Evolutionary conservation across 2,888 invertebrate genomes (phyloP).

Genomic region (Panopea generosa): DNA sequence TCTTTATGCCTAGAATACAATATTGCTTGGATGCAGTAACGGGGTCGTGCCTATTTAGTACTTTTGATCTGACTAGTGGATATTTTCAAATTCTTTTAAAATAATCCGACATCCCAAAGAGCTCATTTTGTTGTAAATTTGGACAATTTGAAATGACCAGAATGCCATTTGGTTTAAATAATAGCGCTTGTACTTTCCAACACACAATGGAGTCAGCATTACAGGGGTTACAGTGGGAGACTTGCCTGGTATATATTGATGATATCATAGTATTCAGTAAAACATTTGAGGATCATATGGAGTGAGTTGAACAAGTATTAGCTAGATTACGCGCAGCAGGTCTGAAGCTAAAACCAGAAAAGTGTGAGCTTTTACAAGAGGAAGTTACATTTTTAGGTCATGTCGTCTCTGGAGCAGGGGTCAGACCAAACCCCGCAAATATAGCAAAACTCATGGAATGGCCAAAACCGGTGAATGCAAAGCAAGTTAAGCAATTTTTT

Average conservation of each 20-base stretch:
- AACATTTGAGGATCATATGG: constrained; percentile 35
- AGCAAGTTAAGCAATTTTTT: constrained; percentile 22
- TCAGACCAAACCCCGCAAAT: constrained; percentile 11
- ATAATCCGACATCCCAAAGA: constrained; percentile 16
- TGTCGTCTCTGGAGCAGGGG: constrained; percentile 14
- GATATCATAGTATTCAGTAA: constrained; percentile 29
- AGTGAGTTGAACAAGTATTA: not conserved
- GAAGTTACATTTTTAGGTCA: constrained; percentile 26
- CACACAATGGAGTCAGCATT: not conserved
- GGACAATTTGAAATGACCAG: constrained; percentile 17
- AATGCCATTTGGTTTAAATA: constrained; percentile 21
- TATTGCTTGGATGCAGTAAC: constrained; percentile 39
- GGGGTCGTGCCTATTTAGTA: constrained; percentile 24
- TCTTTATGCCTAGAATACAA: constrained; percentile 14
- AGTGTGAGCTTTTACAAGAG: too few species aligned
- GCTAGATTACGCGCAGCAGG: not conserved
- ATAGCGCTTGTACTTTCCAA: not conserved
- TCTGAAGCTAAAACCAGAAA: constrained; percentile 9
- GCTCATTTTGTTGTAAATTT: constrained; percentile 22
- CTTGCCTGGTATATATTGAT: constrained; percentile 11
- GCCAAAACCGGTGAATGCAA: constrained; percentile 12
- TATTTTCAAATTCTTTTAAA: constrained; percentile 38
- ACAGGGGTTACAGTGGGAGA: constrained; percentile 15
- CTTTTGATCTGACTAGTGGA: constrained; percentile 36
- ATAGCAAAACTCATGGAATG: constrained; percentile 14